Percentiles rank a stretch among this genome's conserved stretches.
Evolutionary conservation across 2,113 vertebrate genomes (phyloP).

Genomic region (Lagopus leucura): DNA sequence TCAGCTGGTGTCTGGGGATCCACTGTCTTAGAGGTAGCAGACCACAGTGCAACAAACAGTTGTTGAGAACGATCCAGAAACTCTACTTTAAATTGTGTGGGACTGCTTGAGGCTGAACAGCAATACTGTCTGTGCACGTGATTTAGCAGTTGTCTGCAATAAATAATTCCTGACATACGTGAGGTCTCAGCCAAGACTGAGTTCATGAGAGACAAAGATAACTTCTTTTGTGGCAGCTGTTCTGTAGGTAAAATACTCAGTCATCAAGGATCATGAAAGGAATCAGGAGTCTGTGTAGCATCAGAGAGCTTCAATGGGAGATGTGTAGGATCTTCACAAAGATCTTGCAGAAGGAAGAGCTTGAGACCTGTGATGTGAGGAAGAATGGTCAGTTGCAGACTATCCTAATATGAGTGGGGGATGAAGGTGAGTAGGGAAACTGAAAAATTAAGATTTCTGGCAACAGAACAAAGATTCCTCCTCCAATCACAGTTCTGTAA

Average conservation of each 20-base stretch:
- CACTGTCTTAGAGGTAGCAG: background rate
- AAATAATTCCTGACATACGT: background rate
- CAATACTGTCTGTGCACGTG: background rate
- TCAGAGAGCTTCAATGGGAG: background rate
- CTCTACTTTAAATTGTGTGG: background rate
- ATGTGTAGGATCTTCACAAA: background rate
- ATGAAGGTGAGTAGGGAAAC: background rate
- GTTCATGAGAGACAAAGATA: background rate
- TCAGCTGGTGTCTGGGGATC: background rate
- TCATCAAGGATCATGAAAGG: background rate
- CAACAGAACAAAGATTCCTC: background rate
- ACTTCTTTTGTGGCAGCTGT: background rate
- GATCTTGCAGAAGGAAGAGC: background rate
- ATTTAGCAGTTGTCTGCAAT: background rate
- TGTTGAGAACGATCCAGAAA: background rate
- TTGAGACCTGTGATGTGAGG: background rate
- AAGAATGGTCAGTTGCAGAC: background rate
- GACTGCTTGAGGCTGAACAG: background rate
- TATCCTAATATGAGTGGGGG: background rate
- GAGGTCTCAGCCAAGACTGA: background rate
- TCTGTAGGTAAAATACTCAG: background rate
- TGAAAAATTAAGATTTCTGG: background rate
- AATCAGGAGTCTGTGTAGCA: background rate
- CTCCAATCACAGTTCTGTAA: background rate
- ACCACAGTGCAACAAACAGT: background rate